Base-by-base conservation (phyloP, 1,140 invertebrate species). In the Mactra quadrangularis region DNA sequence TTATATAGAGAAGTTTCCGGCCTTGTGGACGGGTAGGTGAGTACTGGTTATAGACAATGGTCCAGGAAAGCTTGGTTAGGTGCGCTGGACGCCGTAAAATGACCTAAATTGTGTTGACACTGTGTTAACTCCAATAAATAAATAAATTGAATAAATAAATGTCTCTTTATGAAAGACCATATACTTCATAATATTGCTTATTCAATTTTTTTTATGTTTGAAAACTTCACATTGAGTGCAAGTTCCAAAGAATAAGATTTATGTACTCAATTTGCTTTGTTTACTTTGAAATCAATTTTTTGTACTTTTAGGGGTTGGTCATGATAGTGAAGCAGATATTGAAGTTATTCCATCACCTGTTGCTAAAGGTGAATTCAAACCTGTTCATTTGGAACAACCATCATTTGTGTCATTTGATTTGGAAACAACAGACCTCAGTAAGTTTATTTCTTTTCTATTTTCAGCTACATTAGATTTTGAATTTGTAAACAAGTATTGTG, bases 221-320 rank as follows among this genome's bases (percentile, higher is more conserved):
- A 55, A 6, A 55, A 13, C n/a, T 55, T 55, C 25, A 17, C 53
- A 22, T 11, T 55, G 9, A 55, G 9, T 55, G 9, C 53, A 13
- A 17, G 9, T 55, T 15, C 11, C 6, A 55, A 7, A 13, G 13
- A 13, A 17, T 55, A 9, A 7, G 53, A 25, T 55, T 55, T 9
- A 7, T 13, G n/a, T 13, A 9, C 11, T 22, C 9, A 55, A 9
- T 17, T 13, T 55, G n/a, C 7, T 50, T 31, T 74, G 50, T 74
- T 33, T 62, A 52, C 31, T 4, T 27, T n/a, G n/a, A n/a, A n/a
- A n/a, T n/a, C n/a, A n/a, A n/a, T n/a, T n/a, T n/a, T n/a, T n/a
- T n/a, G n/a, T 19, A 53, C 15, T 70, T 70, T 1, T 33, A 72
- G 78, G 57, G 47, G 62, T 82, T 72, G 68, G 78, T n/a, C 78